Conservation (phyloP, 2,888 invertebrate species). For the Pollenia amentaria region DNA sequence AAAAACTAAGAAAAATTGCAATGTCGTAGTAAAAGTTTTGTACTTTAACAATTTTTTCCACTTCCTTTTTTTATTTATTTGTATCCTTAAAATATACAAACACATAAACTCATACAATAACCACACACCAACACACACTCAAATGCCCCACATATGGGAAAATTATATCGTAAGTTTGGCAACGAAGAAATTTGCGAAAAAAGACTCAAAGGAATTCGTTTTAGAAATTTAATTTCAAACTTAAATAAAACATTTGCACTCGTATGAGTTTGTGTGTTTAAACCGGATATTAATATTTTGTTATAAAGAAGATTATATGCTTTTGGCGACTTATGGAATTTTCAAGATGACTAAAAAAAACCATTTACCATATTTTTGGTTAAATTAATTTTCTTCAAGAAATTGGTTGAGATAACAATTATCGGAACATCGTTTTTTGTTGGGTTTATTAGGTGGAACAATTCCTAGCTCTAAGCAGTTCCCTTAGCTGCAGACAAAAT, state of each 20-base stretch:
- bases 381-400: constrained; percentile 1
- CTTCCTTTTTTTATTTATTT: constrained; percentile 60
- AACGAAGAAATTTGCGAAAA: constrained; percentile 60
- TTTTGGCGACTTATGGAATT: constrained; percentile 39
- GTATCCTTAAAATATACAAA: constrained; percentile 45
- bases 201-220: constrained; percentile 54
- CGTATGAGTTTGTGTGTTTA: not conserved
- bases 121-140: not conserved
- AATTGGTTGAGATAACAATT: not conserved
- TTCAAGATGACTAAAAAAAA: constrained; percentile 17
- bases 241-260: constrained; percentile 64
- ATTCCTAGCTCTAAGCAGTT: not conserved
- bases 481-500: not conserved
- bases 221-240: constrained; percentile 65
- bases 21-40: constrained; percentile 68
- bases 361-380: not conserved
- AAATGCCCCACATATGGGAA: constrained; percentile 57
- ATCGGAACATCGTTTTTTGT: not conserved
- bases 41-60: constrained; percentile 64
- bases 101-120: not conserved
- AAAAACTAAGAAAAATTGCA: constrained; percentile 59
- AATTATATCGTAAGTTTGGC: constrained; percentile 62
- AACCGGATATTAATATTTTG: constrained; percentile 65
- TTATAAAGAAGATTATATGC: constrained; percentile 53
- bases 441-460: not conserved